Conservation (phyloP, 2,797 vertebrate species). For the Salmo trutta region DNA sequence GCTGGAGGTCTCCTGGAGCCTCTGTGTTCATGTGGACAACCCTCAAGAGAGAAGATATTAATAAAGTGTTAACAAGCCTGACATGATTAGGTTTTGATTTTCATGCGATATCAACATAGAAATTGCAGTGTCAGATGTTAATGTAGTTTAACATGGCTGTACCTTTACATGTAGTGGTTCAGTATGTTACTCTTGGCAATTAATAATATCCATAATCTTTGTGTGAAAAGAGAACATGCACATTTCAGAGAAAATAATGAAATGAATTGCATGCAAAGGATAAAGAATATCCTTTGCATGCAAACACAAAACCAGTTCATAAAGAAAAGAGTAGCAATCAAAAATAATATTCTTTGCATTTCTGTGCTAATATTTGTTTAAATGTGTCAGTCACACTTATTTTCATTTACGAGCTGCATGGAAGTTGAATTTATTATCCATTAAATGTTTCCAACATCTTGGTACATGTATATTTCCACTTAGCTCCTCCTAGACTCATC, state of each 20-base stretch:
- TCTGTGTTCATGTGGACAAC: constrained; percentile 10
- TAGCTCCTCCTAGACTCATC: not conserved
- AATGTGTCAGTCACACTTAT: not conserved
- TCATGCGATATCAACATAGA: no score
- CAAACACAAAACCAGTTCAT: not conserved
- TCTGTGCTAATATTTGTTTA: not conserved
- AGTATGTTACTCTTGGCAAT: no score
- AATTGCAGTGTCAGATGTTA: no score
- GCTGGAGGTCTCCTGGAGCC: constrained; percentile 14
- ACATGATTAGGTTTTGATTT: not conserved
- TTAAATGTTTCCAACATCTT: not conserved
- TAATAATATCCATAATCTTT: no score
- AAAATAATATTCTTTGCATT: not conserved
- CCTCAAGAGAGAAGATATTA: constrained; percentile 15
- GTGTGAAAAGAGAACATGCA: no score
- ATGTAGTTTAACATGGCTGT: no score
- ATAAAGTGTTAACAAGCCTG: constrained; percentile 13
- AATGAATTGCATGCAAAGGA: no score
- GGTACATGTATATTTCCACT: not conserved
- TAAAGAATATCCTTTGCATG: not conserved
- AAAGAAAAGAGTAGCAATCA: not conserved
- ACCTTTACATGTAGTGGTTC: no score
- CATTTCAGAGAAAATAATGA: not conserved
- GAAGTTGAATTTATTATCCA: not conserved
- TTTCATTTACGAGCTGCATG: no score